Conservation (phyloP, 2,113 vertebrate species). For the Prietella phreatophila region DNA sequence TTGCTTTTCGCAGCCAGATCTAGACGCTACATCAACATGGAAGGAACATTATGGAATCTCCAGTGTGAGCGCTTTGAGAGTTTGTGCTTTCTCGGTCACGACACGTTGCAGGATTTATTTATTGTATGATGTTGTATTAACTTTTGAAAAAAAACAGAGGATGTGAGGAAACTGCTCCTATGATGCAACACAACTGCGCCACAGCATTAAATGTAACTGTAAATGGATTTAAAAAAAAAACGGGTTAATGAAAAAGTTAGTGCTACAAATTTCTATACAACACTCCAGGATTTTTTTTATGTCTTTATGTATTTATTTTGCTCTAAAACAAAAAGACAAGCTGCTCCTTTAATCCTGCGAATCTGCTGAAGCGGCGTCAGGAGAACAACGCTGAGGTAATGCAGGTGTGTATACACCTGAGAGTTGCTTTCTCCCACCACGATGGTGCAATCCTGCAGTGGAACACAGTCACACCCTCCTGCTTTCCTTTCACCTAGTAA, state of each 20-base stretch:
- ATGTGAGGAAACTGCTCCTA: neutral
- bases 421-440: neutral
- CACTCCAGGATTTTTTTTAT: neutral
- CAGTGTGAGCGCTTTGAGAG: neutral
- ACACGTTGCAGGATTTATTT: neutral
- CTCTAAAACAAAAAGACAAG: neutral
- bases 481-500: neutral
- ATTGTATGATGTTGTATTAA: too few species aligned
- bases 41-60: neutral
- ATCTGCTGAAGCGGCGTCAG: neutral
- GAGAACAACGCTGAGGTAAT: neutral
- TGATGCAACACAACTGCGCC: neutral
- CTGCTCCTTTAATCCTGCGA: neutral
- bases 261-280: neutral
- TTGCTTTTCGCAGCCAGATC: neutral
- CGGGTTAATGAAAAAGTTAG: neutral
- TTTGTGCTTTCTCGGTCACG: neutral
- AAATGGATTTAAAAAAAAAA: neutral
- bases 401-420: constrained; percentile 4
- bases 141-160: too few species aligned
- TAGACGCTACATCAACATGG: neutral
- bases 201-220: neutral
- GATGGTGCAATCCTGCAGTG: constrained; percentile 23
- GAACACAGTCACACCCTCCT: neutral
- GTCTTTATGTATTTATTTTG: neutral